Base-by-base conservation (phyloP, 1,140 invertebrate species). In the Drosophila parvula region DNA sequence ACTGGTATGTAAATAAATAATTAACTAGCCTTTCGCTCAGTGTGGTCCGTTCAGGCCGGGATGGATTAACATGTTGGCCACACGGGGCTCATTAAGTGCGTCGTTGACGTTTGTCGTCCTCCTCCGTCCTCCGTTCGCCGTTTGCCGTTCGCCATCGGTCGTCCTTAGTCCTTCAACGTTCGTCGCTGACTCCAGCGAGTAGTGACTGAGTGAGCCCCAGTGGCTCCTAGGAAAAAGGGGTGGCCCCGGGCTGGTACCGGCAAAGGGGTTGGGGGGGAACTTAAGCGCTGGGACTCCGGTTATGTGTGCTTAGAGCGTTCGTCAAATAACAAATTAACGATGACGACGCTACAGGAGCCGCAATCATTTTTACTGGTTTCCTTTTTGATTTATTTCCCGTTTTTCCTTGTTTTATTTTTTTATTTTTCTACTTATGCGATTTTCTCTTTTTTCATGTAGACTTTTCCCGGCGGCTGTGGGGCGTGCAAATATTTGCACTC, bases 1-100 rank as follows among this genome's bases (percentile, higher is more conserved):
- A 22, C 22, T n/a, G n/a, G 3, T 22, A 22, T 22, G 22, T 22
- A 22, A 22, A 22, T 22, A 22, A 22, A 22, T 22, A 22, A 22
- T 27, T 47, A 14, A 47, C 4, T 2, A 0, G 7, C 0, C 12
- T 67, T 69, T 44, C 30, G 34, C 12, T 0, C 65, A 53, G 62
- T 77, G 73, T 41, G 10, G 45, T 41, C 57, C 63, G 75, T 44
- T 69, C 47, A 51, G 68, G 51, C 75, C 60, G 61, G 75, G 43
- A 58, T 78, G 84, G 80, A 84, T 89, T 89, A 89, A 89, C 84
- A 84, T 89, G 83, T 88, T 80, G 73, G 70, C 79, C 84, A 62
- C 84, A 56, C 61, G 84, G 84, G 84, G 80, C 84, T 89, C 84
- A 89, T 89, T 89, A 89, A 84, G 77, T 74, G 80, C 69, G 62